Base-by-base conservation (phyloP, 2,888 invertebrate species). In the Stomorhina lunata region DNA sequence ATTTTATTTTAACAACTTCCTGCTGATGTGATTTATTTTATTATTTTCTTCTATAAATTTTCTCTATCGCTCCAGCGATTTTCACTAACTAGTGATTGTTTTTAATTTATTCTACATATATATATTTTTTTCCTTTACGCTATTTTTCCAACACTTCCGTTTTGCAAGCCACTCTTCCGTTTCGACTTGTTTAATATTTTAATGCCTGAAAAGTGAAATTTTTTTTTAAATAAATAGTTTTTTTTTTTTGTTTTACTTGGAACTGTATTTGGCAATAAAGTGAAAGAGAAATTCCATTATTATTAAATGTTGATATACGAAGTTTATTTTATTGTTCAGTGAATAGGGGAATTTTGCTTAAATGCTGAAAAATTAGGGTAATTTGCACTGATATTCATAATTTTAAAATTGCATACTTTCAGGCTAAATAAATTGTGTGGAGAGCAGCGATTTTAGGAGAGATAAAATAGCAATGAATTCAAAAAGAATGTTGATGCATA, bases 111-210 rank as follows among this genome's bases (percentile, higher is more conserved):
- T 55, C 20, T n/a, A 17, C 40, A 63, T 72, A 25, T 50, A 72
- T 78, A 15, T 15, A 66, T 12, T 45, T 27, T 27, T 40, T 57
- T 59, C 55, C 66, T 20, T 20, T 61, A 59, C 12, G 27, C 37
- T 22, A 55, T 61, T 55, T 81, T 63, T 17, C 25, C 25, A 43
- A 37, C 69, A 69, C 73, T 57, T 78, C 81, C 81, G 78, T 22
- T 75, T 50, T 32, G 57, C 81, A 65, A 65, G 78, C 78, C 78
- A 65, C 50, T 78, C 69, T 78, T 78, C 73, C 81, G 78, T 32
- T 78, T 25, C 29, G 37, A 34, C 12, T 63, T 69, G 53, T 69
- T 59, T 32, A 69, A 53, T 53, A 69, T 61, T 76, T 55, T 57
- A 59, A 59, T 45, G n/a, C 22, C 17, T 10, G 17, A 22, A 68